These are phyloP conservation scores for Danaus melanippus DNA, from an alignment of 1,140 invertebrate species.

Conservation along the genomic window DNA sequence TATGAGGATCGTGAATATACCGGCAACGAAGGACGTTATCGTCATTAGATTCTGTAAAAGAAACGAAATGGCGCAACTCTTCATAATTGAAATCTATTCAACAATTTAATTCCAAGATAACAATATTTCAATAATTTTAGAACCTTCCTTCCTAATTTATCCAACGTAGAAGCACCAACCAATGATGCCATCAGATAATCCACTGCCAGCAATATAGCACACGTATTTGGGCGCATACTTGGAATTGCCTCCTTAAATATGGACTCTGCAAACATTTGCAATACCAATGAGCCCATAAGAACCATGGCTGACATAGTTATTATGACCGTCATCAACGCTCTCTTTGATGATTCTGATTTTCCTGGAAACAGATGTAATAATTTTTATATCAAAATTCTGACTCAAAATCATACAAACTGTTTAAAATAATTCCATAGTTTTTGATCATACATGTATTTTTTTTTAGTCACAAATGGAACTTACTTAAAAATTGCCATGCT, in stretches of 20 bases:
- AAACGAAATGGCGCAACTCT: background rate
- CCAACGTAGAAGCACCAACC: conserved; percentile 35
- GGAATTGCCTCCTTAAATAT: conserved; percentile 49
- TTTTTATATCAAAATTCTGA: background rate
- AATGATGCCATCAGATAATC: conserved; percentile 35
- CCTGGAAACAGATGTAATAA: conserved; percentile 25
- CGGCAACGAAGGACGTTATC: conserved; percentile 32
- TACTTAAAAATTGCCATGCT: conserved; percentile 45
- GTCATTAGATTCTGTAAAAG: conserved; percentile 40
- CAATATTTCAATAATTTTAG: conserved; percentile 1
- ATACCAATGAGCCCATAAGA: conserved; percentile 48
- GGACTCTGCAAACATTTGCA: conserved; percentile 56
- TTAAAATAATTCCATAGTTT: too few relatives aligned
- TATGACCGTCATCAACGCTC: conserved; percentile 34
- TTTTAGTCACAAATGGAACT: conserved; percentile 12
- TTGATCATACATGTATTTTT: background rate
- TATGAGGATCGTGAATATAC: conserved; percentile 36
- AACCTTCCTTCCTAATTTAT: conserved; percentile 54
- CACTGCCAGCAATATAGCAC: conserved; percentile 44
- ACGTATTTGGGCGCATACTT: conserved; percentile 39
- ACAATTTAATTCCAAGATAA: background rate
- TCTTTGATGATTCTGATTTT: conserved; percentile 50
- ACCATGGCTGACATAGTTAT: conserved; percentile 39
- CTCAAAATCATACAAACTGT: too few relatives aligned
- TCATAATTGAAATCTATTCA: too few relatives aligned